Conservation (phyloP, 2,888 invertebrate genomes). For the Drosophila incognita region DNA sequence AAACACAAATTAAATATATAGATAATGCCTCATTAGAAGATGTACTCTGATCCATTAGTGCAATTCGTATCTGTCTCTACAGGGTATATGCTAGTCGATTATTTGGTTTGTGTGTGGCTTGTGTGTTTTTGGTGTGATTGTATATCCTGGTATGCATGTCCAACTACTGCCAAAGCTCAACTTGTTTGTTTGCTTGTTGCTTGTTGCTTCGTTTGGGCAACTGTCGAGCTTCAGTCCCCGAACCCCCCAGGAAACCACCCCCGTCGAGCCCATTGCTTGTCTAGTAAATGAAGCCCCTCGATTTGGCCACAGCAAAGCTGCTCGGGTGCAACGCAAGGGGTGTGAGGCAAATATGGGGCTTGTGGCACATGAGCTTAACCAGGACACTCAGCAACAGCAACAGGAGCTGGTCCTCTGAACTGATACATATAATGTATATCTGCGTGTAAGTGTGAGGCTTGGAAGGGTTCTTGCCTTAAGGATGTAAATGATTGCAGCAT, state of each 20-base stretch:
- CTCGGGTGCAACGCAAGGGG: constrained; percentile 48
- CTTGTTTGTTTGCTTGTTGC: constrained; percentile 76
- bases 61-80: neutral
- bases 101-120: neutral
- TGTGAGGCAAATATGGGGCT: neutral
- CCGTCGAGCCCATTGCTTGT: neutral
- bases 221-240: constrained; percentile 4
- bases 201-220: constrained; percentile 55
- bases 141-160: constrained; percentile 26
- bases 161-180: constrained; percentile 52
- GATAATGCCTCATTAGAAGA: neutral
- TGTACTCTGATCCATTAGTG: neutral
- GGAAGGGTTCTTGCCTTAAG: constrained; percentile 45
- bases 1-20: neutral
- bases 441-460: constrained; percentile 1
- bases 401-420: constrained; percentile 28
- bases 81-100: neutral
- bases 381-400: constrained; percentile 17
- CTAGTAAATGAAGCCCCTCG: constrained; percentile 71
- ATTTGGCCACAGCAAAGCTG: constrained; percentile 65
- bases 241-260: neutral
- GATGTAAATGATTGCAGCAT: constrained; percentile 44
- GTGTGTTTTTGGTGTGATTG: constrained; percentile 4
- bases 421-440: neutral
- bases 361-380: constrained; percentile 29